A percentile compares a stretch with the other conserved stretches of the same genome.
Conservation (phyloP, 2,888 invertebrate species). For the Dryomyza anilis region DNA sequence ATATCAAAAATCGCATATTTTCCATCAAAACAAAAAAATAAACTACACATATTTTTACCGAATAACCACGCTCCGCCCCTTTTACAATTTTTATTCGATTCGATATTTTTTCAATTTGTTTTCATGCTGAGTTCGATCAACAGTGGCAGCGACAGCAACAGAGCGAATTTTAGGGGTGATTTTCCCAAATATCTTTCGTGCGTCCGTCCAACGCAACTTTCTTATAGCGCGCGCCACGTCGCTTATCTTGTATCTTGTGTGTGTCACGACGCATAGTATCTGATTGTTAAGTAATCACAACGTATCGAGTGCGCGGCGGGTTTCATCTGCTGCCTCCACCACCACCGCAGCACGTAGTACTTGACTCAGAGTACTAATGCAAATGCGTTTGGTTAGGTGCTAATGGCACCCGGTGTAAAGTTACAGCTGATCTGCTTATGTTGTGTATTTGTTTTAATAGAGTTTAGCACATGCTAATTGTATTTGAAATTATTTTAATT, state of each 20-base stretch:
- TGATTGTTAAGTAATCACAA: constrained; percentile 21
- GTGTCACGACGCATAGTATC: too few relatives aligned
- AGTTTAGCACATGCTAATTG: too few relatives aligned
- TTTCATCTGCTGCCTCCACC: not conserved
- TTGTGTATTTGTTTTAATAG: not conserved
- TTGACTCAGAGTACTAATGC: not conserved
- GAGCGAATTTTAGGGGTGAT: constrained; percentile 16
- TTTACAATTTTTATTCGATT: constrained; percentile 39
- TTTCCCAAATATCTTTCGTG: not conserved
- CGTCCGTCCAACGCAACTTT: not conserved
- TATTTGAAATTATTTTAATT: too few relatives aligned
- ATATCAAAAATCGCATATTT: constrained; percentile 60
- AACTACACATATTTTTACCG: constrained; percentile 23
- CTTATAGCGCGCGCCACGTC: not conserved
- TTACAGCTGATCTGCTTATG: not conserved
- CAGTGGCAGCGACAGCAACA: not conserved
- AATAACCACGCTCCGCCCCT: constrained; percentile 39
- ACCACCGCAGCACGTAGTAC: not conserved
- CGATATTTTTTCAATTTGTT: constrained; percentile 32
- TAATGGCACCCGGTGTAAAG: not conserved
- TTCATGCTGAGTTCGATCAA: not conserved
- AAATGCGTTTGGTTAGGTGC: not conserved
- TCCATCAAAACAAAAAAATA: constrained; percentile 56
- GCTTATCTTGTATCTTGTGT: too few relatives aligned
- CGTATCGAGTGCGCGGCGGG: not conserved